These are phyloP conservation scores for Paracentrotus lividus DNA, from an alignment of 53 echinoderm and acorn worm species.

Conservation along the genomic window DNA sequence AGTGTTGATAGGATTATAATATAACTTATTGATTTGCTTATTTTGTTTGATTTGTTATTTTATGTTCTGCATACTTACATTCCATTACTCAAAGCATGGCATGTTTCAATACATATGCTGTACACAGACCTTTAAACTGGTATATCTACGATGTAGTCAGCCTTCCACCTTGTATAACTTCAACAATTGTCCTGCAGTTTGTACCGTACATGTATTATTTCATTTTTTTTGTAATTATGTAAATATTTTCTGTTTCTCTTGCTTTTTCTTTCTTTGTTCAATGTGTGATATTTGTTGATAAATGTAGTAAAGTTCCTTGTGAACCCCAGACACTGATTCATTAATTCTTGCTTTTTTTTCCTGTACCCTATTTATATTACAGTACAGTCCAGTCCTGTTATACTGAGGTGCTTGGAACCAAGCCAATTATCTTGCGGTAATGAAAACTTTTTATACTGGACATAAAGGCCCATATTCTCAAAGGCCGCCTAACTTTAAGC, in stretches of 20 bases:
- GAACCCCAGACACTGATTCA: not conserved
- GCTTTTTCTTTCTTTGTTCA: slow-evolving; percentile 41
- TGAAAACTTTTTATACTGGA: too few species aligned
- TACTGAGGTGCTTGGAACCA: too few species aligned
- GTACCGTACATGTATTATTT: not conserved
- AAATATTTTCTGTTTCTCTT: slow-evolving; percentile 42
- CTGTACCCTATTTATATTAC: not conserved
- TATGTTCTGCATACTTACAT: not conserved
- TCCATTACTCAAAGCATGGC: not conserved
- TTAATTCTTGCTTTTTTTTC: not conserved
- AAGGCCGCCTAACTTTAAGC: too few species aligned
- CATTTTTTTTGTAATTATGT: slow-evolving; percentile 23
- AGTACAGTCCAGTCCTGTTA: too few species aligned
- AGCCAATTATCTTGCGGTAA: too few species aligned
- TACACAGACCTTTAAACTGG: not conserved
- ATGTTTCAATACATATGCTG: not conserved
- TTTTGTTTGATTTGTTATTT: not conserved
- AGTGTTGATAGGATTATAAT: not conserved
- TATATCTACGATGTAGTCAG: not conserved
- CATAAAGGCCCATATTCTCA: too few species aligned
- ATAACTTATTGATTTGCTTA: not conserved
- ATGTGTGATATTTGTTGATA: slow-evolving; percentile 56
- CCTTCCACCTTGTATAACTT: not conserved
- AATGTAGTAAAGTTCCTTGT: slow-evolving; percentile 62
- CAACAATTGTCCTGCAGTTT: not conserved